Evolutionary conservation across 2,888 invertebrate species (phyloP).

Genomic region (Diachrysia chrysitis): DNA sequence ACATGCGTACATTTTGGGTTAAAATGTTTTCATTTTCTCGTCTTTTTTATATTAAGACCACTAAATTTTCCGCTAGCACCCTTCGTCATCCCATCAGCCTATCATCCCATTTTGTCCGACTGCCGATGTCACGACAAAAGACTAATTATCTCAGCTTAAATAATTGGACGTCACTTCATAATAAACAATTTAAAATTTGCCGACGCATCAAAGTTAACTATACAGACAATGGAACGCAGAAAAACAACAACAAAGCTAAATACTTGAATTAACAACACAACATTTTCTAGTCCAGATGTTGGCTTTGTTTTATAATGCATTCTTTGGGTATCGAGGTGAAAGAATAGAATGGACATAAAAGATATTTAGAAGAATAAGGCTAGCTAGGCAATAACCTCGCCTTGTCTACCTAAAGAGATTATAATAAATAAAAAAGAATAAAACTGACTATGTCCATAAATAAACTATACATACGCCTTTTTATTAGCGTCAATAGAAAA

Average conservation of each 20-base stretch:
- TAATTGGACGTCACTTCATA: conserved; percentile 57
- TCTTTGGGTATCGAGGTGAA: neutral
- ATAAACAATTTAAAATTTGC: conserved; percentile 62
- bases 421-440: neutral
- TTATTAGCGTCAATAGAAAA: neutral
- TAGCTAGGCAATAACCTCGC: neutral
- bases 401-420: neutral
- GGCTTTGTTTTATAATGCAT: neutral
- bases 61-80: conserved; percentile 16
- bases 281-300: neutral
- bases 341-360: neutral
- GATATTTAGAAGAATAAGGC: neutral
- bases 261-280: no score
- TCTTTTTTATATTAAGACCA: conserved; percentile 3
- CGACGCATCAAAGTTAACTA: conserved; percentile 52
- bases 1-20: neutral
- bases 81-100: conserved; percentile 30
- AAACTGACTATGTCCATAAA: neutral
- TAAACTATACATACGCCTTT: neutral
- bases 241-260: conserved; percentile 32
- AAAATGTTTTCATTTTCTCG: conserved; percentile 6
- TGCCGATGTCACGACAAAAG: conserved; percentile 51
- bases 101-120: conserved; percentile 41
- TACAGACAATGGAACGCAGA: conserved; percentile 38
- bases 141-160: conserved; percentile 60